A percentile compares a stretch with the other conserved stretches of the same genome.
phyloP scores from a whole-genome alignment of 2,113 vertebrate species.

The Morphnarchus princeps region DNA sequence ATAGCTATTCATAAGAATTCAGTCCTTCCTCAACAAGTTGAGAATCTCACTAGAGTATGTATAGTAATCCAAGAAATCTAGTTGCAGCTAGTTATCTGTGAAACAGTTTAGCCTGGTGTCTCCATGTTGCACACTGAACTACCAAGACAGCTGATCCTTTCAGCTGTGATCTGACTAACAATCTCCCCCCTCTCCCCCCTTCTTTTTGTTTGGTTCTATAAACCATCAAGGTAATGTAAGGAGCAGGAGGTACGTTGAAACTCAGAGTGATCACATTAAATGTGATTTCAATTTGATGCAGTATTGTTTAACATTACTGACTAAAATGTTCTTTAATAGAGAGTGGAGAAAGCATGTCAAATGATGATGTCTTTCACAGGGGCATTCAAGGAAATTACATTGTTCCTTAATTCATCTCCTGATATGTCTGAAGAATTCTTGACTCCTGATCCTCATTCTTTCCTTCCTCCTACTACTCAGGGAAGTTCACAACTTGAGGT shows the following conservation, averaged over 20 bases:
- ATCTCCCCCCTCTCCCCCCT: too few species aligned
- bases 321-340: not conserved
- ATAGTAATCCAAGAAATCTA: not conserved
- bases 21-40: not conserved
- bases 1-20: not conserved
- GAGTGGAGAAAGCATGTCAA: not conserved
- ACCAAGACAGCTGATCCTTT: not conserved
- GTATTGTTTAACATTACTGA: not conserved
- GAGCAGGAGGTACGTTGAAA: not conserved
- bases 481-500: constrained; percentile 52
- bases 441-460: constrained; percentile 52
- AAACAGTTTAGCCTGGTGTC: not conserved
- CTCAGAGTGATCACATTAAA: not conserved
- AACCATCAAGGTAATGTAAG: not conserved
- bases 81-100: not conserved
- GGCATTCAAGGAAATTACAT: not conserved
- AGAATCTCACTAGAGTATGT: constrained; percentile 50
- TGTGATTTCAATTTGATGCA: not conserved
- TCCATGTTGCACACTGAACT: not conserved
- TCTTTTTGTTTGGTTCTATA: not conserved
- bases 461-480: constrained; percentile 4
- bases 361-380: constrained; percentile 7
- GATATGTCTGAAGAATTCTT: constrained; percentile 66
- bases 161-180: not conserved
- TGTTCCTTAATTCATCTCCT: constrained; percentile 37